Evolutionary conservation across 2,797 vertebrate genomes (phyloP).

Genomic region (Epinephelus coioides): DNA sequence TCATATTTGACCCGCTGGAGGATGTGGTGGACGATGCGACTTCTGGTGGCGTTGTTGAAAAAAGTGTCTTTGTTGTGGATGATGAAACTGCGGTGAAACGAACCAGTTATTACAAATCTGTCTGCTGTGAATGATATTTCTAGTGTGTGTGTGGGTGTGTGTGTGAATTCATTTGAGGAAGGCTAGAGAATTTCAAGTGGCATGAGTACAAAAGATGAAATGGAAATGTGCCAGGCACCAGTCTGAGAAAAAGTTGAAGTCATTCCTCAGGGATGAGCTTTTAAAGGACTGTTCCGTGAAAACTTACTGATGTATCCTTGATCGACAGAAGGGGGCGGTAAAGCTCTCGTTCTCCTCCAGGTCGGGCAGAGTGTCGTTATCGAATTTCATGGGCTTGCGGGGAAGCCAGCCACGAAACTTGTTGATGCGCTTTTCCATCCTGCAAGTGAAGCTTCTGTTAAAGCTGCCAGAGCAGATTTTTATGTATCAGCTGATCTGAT

Average conservation of each 20-base stretch:
- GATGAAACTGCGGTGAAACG: constrained; percentile 89
- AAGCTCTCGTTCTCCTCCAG: constrained; percentile 97
- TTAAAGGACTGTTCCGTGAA: constrained; percentile 19
- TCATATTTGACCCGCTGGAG: constrained; percentile 95
- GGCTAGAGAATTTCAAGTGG: constrained; percentile 8
- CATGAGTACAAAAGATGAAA: constrained; percentile 22
- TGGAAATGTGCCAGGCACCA: neutral
- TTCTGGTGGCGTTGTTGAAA: constrained; percentile 96
- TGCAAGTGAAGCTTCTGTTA: constrained; percentile 58
- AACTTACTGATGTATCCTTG: constrained; percentile 96
- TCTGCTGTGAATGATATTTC: neutral
- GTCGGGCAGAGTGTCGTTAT: constrained; percentile 92
- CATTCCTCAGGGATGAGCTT: neutral
- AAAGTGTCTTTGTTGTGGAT: constrained; percentile 98
- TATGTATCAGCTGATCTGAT: neutral
- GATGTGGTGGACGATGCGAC: constrained; percentile 95
- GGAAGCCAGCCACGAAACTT: constrained; percentile 95
- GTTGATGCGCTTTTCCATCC: constrained; percentile 96
- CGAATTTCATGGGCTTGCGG: constrained; percentile 94
- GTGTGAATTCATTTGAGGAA: neutral
- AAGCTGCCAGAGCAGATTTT: neutral
- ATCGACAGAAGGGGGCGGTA: constrained; percentile 95
- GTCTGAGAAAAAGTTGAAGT: constrained; percentile 1
- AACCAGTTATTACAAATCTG: constrained; percentile 29
- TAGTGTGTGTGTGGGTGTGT: neutral